Base-by-base conservation (phyloP, 2,797 vertebrate genomes). In the Phataginus tricuspis region DNA sequence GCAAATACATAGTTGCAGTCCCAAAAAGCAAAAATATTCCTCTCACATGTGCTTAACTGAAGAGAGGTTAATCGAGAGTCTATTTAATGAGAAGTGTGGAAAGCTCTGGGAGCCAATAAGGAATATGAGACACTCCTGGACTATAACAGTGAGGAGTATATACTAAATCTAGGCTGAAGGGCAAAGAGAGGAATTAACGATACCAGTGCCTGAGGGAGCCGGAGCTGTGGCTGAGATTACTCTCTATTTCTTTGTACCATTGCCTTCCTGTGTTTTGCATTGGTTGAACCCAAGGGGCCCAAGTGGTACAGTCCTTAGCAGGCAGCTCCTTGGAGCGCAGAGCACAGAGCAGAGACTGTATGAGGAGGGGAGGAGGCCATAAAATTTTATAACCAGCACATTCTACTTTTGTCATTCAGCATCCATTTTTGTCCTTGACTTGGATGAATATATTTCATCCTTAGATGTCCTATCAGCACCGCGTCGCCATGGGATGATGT, bases 371-470 rank as follows among this genome's bases (percentile, higher is more conserved):
- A 79, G 0, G 37, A 71, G 6, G 10, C 69, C 90, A 59, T 53
- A 45, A 16, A 15, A 7, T 68, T 82, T 82, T 75, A 74, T 83
- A 83, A 64, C 27, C 31, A 91, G 7, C 61, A 64, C 27, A 78
- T 63, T 91, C 31, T 78, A 39, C 10, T 77, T 39, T 83, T 77
- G 25, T 71, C 61, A 87, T 55, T 69, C 51, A 39, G 42, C 25
- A 63, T 86, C 42, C 8, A 69, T 61, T 82, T 90, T 42, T 74
- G 51, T 45, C 34, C 31, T 82, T 86, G 63, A 29, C 39, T 87
- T 94, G n/a, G 14, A 64, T 91, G 39, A 71, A 71, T 27, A 49
- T 77, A 55, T 55, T 83, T 83, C 27, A 91, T 71, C 12, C n/a
- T 27, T 45, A 49, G 37, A 42, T 1, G n/a, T 87, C 39, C 12